A percentile compares a stretch with the other conserved stretches of the same genome.
Evolutionary conservation across 2,113 vertebrate species (phyloP).

Genomic region (Cyanoliseus patagonus): DNA sequence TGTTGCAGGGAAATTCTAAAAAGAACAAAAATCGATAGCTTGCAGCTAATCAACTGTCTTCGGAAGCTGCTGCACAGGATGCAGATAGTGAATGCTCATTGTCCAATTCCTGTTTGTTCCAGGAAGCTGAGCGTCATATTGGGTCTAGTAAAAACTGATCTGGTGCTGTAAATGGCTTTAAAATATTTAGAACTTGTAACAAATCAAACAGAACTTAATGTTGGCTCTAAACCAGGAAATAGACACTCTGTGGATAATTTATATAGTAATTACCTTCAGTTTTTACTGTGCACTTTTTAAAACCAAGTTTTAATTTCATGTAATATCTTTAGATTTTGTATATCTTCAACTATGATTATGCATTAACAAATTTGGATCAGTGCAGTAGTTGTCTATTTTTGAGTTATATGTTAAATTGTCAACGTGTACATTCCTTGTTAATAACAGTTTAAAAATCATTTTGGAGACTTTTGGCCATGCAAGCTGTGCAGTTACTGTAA

Average conservation of each 20-base stretch:
- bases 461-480: slow-evolving; percentile 3
- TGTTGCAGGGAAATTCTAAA: slow-evolving; percentile 89
- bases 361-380: slow-evolving; percentile 59
- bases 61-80: slow-evolving; percentile 46
- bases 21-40: slow-evolving; percentile 95
- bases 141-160: slow-evolving; percentile 38
- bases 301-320: slow-evolving; percentile 75
- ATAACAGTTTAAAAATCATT: slow-evolving; percentile 17
- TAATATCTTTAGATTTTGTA: slow-evolving; percentile 76
- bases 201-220: slow-evolving; percentile 44
- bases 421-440: slow-evolving; percentile 53
- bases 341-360: slow-evolving; percentile 71
- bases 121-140: slow-evolving; percentile 15
- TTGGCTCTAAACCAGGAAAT: slow-evolving; percentile 58
- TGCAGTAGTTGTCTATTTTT: slow-evolving; percentile 65
- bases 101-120: slow-evolving; percentile 36
- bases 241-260: slow-evolving; percentile 64
- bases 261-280: slow-evolving; percentile 73
- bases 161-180: slow-evolving; percentile 67
- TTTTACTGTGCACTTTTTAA: slow-evolving; percentile 82
- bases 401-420: slow-evolving; percentile 60
- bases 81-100: background rate
- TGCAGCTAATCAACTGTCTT: background rate
- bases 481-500: slow-evolving; percentile 58
- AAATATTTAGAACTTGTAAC: slow-evolving; percentile 57